Percentiles rank a stretch among this genome's conserved stretches.
phyloP scores from a whole-genome alignment of 2,113 vertebrate species.

The Etheostoma cragini region DNA sequence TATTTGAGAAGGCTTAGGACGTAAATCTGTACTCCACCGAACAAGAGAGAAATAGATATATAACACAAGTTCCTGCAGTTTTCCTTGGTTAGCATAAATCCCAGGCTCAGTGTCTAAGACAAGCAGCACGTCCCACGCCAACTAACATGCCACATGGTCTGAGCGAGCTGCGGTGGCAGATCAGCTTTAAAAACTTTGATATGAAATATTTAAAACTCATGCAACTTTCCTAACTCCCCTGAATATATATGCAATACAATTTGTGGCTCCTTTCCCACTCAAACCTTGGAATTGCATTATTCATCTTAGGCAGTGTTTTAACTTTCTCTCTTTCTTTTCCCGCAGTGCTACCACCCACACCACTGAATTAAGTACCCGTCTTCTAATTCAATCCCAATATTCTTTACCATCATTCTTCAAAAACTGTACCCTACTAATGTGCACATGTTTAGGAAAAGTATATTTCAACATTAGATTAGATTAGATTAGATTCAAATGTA shows the following conservation, averaged over 20 bases:
- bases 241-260: slow-evolving; percentile 68
- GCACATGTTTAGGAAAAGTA: background rate
- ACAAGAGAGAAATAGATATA: slow-evolving; percentile 52
- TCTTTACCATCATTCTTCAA: slow-evolving; percentile 44
- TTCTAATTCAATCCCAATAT: slow-evolving; percentile 66
- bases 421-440: slow-evolving; percentile 29
- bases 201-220: slow-evolving; percentile 73
- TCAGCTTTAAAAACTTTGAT: slow-evolving; percentile 66
- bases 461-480: too few relatives aligned
- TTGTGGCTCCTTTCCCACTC: slow-evolving; percentile 60
- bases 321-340: slow-evolving; percentile 59
- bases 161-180: slow-evolving; percentile 39
- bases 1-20: slow-evolving; percentile 66
- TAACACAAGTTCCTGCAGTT: slow-evolving; percentile 46
- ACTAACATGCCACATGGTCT: slow-evolving; percentile 48
- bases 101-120: slow-evolving; percentile 45
- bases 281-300: slow-evolving; percentile 77
- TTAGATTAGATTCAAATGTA: too few relatives aligned
- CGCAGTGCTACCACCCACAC: slow-evolving; percentile 64
- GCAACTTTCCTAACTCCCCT: slow-evolving; percentile 61
- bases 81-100: slow-evolving; percentile 55
- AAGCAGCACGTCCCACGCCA: slow-evolving; percentile 32
- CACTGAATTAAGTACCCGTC: slow-evolving; percentile 55
- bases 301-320: slow-evolving; percentile 77
- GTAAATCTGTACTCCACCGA: slow-evolving; percentile 51